Conservation (phyloP, 2,797 vertebrate genomes). For the Micropoecilia bifurca region DNA sequence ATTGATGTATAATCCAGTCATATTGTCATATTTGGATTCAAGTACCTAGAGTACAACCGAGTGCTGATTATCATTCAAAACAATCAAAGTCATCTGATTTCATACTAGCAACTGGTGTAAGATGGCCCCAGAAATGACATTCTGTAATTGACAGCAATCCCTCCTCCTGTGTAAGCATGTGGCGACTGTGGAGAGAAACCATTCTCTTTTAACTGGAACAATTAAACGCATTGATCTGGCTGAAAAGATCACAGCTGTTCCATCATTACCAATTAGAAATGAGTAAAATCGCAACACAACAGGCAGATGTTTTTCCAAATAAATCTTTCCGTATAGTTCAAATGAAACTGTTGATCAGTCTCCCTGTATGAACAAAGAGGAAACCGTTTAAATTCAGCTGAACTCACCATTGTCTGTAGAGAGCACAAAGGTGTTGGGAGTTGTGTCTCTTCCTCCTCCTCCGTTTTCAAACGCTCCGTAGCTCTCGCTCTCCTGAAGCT, state of each 20-base stretch:
- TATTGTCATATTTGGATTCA: not conserved
- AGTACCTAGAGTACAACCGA: not conserved
- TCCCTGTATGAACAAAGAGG: not conserved
- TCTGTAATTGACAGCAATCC: not conserved
- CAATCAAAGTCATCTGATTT: not conserved
- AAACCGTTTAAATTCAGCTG: not conserved
- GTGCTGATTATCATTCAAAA: not conserved
- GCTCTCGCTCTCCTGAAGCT: slow-evolving; percentile 94
- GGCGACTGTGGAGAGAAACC: not conserved
- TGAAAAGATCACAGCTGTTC: not conserved
- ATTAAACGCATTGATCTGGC: not conserved
- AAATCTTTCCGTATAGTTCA: not conserved
- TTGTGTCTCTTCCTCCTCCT: slow-evolving; percentile 84
- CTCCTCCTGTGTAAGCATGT: not conserved
- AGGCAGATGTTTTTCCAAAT: not conserved
- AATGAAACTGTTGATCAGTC: not conserved
- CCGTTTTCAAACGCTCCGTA: slow-evolving; percentile 95
- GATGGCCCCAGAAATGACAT: not conserved
- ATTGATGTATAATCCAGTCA: not conserved
- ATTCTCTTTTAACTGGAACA: not conserved
- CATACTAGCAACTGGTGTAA: not conserved
- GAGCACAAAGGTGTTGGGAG: slow-evolving; percentile 90
- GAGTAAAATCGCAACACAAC: not conserved
- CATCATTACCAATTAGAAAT: not conserved
- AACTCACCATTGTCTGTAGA: slow-evolving; percentile 91